Evolutionary conservation across 2,113 vertebrate genomes (phyloP).

Genomic region (Cettia cetti): DNA sequence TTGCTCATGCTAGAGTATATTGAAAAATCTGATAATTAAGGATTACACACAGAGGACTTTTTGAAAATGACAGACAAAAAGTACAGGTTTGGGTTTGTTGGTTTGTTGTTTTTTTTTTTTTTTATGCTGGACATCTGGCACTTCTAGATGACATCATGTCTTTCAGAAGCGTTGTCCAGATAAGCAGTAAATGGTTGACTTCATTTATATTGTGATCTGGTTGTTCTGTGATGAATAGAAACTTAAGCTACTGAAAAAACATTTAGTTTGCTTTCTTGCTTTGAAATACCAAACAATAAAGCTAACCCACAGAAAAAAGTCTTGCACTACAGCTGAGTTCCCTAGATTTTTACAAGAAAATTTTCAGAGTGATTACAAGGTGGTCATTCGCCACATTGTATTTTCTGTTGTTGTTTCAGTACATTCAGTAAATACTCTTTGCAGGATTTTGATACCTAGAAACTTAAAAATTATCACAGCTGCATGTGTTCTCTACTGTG

Average conservation of each 20-base stretch:
- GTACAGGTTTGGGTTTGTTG: background rate
- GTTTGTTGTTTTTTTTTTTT: background rate
- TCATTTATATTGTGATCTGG: background rate
- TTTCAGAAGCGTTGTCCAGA: background rate
- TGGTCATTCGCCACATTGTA: background rate
- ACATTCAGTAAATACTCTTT: background rate
- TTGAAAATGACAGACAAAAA: background rate
- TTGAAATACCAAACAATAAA: background rate
- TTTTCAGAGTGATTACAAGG: background rate
- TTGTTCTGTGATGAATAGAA: constrained; percentile 5
- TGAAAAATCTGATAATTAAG: background rate
- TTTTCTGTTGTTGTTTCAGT: background rate
- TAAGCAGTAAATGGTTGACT: background rate
- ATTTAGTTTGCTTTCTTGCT: constrained; percentile 27
- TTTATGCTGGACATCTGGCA: background rate
- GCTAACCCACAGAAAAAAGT: background rate
- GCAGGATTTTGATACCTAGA: background rate
- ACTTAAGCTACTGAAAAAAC: constrained; percentile 3
- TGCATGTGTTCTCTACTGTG: background rate
- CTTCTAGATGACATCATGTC: background rate
- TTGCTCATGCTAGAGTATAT: background rate
- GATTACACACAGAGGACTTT: background rate
- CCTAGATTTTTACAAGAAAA: background rate
- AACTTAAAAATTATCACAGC: background rate
- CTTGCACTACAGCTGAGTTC: background rate